Percentiles rank a stretch among this genome's conserved stretches.
These are phyloP conservation scores for Hippopotamus amphibius DNA, from an alignment of 2,113 vertebrate species.

Conservation along the genomic window DNA sequence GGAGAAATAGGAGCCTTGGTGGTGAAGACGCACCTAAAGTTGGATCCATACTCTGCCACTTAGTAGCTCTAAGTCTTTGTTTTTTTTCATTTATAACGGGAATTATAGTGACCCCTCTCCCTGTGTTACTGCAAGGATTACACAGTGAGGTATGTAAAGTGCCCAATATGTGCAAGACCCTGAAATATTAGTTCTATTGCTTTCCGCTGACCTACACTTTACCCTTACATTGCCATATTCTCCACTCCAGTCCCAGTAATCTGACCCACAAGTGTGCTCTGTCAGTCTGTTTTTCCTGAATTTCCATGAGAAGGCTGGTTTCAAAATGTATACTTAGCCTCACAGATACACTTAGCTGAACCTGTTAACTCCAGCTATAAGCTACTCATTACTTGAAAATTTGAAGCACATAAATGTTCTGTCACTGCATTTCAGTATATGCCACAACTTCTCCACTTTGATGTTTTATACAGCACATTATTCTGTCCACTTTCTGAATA, in stretches of 20 bases:
- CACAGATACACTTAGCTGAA: not conserved
- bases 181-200: not conserved
- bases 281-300: not conserved
- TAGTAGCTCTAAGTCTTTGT: not conserved
- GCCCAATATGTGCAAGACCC: not conserved
- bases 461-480: not conserved
- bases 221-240: not conserved
- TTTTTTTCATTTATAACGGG: not conserved
- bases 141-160: not conserved
- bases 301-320: not conserved
- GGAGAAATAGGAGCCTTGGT: not conserved
- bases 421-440: not conserved
- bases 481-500: not conserved
- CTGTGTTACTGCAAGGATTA: not conserved
- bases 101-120: not conserved
- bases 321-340: not conserved
- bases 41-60: not conserved
- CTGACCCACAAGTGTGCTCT: not conserved
- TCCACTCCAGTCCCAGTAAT: not conserved
- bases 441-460: not conserved
- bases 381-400: not conserved
- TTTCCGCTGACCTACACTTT: not conserved
- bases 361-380: not conserved
- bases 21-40: not conserved
- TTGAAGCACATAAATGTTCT: not conserved